These are phyloP conservation scores for Drosophila pseudoobscura DNA, from an alignment of 1,140 invertebrate species.

Conservation along the genomic window DNA sequence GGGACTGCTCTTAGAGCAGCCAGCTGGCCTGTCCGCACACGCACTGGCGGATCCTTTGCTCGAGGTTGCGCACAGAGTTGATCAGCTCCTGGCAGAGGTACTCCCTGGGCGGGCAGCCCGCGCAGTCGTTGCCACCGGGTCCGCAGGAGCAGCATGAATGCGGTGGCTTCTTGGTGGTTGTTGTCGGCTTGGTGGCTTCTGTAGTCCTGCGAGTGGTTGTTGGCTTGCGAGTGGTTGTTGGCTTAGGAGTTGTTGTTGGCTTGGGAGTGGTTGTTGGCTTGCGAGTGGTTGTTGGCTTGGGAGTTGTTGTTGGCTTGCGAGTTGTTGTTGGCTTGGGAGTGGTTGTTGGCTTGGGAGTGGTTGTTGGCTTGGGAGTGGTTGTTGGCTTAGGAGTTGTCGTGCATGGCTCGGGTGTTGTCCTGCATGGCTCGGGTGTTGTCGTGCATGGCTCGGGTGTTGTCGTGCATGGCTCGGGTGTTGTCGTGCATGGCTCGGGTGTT, in stretches of 20 bases:
- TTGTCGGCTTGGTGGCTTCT: neutral
- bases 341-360: neutral
- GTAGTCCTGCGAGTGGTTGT: neutral
- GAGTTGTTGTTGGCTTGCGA: neutral
- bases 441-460: neutral
- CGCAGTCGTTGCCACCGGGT: slow-evolving; percentile 2
- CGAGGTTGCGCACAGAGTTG: neutral
- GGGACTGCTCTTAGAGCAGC: neutral
- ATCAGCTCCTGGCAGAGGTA: slow-evolving; percentile 3
- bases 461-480: neutral
- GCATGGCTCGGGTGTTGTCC: neutral
- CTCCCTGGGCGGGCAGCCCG: neutral
- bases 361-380: neutral
- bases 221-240: neutral
- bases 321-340: neutral
- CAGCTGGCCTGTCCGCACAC: slow-evolving; percentile 6
- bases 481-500: neutral
- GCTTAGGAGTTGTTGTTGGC: neutral
- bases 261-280: neutral
- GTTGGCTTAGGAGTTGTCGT: neutral
- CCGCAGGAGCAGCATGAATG: neutral
- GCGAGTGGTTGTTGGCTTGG: neutral
- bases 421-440: neutral
- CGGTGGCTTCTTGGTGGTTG: slow-evolving; percentile 1
- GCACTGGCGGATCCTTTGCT: slow-evolving; percentile 6